Evolutionary conservation across 2,888 invertebrate species (phyloP), one percentile per base, ranked within the genome.

Genomic region (Priocnemis perturbator): DNA sequence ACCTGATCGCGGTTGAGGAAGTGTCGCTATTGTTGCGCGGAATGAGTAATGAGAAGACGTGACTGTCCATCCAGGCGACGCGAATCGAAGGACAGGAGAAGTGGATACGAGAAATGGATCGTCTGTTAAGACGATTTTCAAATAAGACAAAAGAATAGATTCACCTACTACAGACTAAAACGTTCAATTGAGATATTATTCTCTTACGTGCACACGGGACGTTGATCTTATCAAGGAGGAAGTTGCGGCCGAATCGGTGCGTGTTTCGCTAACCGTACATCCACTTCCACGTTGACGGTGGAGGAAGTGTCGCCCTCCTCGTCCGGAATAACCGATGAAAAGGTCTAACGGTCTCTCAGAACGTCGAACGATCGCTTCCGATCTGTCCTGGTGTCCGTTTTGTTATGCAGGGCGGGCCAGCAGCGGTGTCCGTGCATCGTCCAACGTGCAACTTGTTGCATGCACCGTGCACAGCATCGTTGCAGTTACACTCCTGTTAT

Each of bases 241-340:
- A 37, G 37, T 37, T 37, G 37, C 37, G 37, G 4, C 4, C 37
- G 37, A 37, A 37, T 37, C 37, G 4, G 37, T 37, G 37, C 58
- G 20, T 11, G 37, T 37, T 37, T 37, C 37, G 37, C 37, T 37
- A 37, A 37, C 37, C 37, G 37, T 37, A 37, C 37, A 37, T 37
- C 37, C 37, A 37, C 37, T 45, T 68, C 56, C 23, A 17, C 59
- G 21, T 17, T 44, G 19, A 26, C 20, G 65, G 65, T 73, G 66
- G 71, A 81, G 82, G 83, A 83, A 83, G 73, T 65, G 77, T 71
- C 78, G 73, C 59, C 74, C 76, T 75, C 67, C 62, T 69, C 73
- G 81, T 77, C 74, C 77, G 77, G 83, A 83, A 83, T 83, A 81
- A 81, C 37, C 81, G 82, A 83, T 83, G 83, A 78, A 78, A 77